Conservation (phyloP, 2,797 vertebrate species). For the Bufotes viridis region DNA sequence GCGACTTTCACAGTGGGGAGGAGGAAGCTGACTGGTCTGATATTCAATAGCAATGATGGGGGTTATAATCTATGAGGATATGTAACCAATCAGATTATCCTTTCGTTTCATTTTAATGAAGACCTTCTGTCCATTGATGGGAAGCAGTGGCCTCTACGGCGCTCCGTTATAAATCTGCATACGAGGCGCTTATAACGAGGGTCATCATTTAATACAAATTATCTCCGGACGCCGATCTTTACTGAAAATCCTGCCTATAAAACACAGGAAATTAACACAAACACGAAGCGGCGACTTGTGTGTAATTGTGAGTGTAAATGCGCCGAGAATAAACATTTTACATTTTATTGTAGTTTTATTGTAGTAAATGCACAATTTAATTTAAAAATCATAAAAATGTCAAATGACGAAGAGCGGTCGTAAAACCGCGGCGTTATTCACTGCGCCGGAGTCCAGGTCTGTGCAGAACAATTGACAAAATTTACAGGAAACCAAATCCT, state of each 20-base stretch:
- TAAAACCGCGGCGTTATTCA: not conserved
- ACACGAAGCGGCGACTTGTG: not conserved
- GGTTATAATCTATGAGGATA: not conserved
- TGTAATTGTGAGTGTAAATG: constrained; percentile 7
- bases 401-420: not conserved
- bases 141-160: not conserved
- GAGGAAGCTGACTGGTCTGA: too few species aligned
- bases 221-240: not conserved
- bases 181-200: not conserved
- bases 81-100: not conserved
- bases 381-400: constrained; percentile 48
- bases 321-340: constrained; percentile 40
- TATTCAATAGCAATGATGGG: not conserved
- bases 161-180: not conserved
- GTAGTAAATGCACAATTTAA: constrained; percentile 48
- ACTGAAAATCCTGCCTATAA: constrained; percentile 1
- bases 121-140: not conserved
- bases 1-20: too few species aligned
- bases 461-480: constrained; percentile 32
- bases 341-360: constrained; percentile 50
- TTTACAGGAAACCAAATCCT: constrained; percentile 35
- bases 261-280: not conserved
- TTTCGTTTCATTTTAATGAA: not conserved
- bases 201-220: not conserved
- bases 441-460: not conserved